Evolutionary conservation across 2,113 vertebrate genomes (phyloP).

Genomic region (Oriolus oriolus): DNA sequence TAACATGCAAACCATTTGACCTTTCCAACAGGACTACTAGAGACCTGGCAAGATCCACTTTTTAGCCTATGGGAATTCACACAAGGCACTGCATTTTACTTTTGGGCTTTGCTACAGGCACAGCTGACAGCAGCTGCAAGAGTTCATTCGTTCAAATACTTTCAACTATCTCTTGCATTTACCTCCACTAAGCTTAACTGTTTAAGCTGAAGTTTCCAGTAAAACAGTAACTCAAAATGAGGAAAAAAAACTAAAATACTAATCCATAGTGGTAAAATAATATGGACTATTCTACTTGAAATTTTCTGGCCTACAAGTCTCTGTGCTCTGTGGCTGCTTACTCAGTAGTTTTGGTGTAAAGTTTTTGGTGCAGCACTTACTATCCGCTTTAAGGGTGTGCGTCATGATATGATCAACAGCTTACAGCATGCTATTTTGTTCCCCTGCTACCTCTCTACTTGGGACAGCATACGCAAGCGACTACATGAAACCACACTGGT

Average conservation of each 20-base stretch:
- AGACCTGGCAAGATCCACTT: constrained; percentile 7
- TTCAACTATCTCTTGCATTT: not conserved
- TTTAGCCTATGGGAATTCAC: not conserved
- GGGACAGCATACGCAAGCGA: not conserved
- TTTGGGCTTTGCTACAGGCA: not conserved
- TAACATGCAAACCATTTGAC: constrained; percentile 48
- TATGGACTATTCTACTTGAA: not conserved
- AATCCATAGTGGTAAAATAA: not conserved
- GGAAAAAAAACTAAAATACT: not conserved
- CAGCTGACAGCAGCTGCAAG: not conserved
- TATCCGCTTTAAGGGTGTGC: not conserved
- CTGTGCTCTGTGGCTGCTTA: not conserved
- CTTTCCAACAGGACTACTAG: constrained; percentile 28
- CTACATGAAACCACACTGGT: not conserved
- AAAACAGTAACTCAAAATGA: not conserved
- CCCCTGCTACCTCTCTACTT: not conserved
- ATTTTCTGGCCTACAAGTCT: not conserved
- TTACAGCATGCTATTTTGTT: not conserved
- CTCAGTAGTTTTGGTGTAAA: not conserved
- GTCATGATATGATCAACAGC: accelerated
- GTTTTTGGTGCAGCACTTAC: not conserved
- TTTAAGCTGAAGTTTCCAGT: not conserved
- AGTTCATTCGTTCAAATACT: not conserved
- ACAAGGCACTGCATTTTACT: not conserved
- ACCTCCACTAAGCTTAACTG: not conserved